These are phyloP conservation scores for Halesus radiatus DNA, from an alignment of 1,140 invertebrate genomes.

Conservation along the genomic window DNA sequence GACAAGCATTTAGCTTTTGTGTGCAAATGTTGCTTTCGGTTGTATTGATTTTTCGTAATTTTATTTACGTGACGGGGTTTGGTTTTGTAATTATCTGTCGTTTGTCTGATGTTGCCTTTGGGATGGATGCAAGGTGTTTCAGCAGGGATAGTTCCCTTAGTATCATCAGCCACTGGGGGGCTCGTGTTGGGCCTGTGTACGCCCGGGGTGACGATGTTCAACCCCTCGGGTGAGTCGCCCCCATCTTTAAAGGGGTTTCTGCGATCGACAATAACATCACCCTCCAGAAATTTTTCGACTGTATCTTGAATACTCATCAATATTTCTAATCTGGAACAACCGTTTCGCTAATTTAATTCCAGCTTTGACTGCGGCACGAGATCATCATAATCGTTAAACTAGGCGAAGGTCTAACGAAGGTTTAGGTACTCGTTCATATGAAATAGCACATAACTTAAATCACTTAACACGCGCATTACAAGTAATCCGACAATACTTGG, in stretches of 20 bases:
- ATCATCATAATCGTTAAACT: too few species aligned
- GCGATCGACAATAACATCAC: conserved; percentile 34
- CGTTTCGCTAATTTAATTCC: background rate
- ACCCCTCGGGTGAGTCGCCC: background rate
- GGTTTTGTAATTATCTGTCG: background rate
- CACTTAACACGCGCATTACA: too few species aligned
- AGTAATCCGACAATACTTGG: too few species aligned
- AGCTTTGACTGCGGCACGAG: background rate
- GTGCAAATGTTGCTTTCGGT: background rate
- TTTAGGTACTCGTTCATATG: background rate
- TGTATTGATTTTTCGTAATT: background rate
- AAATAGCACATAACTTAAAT: background rate
- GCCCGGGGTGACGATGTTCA: background rate
- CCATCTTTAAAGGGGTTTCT: conserved; percentile 35
- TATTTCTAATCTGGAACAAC: background rate
- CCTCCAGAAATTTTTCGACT: conserved; percentile 27
- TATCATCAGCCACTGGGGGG: too few species aligned
- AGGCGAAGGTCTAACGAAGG: background rate
- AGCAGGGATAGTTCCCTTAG: too few species aligned
- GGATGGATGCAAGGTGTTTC: too few species aligned
- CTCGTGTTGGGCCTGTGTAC: too few species aligned
- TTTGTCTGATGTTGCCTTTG: background rate
- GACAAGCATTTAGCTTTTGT: background rate
- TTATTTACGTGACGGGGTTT: background rate
- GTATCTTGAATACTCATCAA: conserved; percentile 24